Evolutionary conservation across 2,113 vertebrate species (phyloP).

Genomic region (Lates calcarifer): DNA sequence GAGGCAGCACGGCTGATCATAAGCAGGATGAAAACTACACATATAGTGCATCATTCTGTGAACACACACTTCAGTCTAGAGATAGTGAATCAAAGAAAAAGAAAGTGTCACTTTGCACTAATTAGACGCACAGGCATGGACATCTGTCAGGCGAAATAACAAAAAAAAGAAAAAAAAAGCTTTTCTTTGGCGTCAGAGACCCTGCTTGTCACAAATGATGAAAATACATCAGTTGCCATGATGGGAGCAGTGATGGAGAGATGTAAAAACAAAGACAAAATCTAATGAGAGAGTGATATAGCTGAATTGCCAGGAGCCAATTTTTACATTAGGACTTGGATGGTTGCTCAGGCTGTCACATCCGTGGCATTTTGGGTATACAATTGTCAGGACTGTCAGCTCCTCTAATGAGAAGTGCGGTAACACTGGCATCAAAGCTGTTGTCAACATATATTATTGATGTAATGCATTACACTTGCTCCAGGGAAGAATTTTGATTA

Average conservation of each 20-base stretch:
- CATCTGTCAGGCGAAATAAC: constrained; percentile 33
- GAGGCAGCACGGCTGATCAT: constrained; percentile 43
- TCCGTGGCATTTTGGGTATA: neutral
- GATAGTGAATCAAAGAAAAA: constrained; percentile 25
- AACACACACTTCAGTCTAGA: constrained; percentile 6
- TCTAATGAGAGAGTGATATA: constrained; percentile 32
- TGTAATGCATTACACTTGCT: neutral
- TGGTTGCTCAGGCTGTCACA: constrained; percentile 37
- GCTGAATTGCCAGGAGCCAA: constrained; percentile 1
- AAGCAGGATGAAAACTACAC: constrained; percentile 26
- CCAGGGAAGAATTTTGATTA: constrained; percentile 7
- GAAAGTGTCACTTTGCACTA: constrained; percentile 13
- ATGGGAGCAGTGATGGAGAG: constrained; percentile 21
- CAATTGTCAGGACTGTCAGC: constrained; percentile 15
- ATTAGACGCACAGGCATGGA: constrained; percentile 20
- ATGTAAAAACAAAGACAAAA: neutral
- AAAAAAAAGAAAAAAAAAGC: neutral
- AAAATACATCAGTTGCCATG: constrained; percentile 31
- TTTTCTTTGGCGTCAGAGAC: constrained; percentile 15
- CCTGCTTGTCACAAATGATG: constrained; percentile 32
- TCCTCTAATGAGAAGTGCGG: constrained; percentile 7
- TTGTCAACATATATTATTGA: constrained; percentile 13
- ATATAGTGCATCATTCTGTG: neutral
- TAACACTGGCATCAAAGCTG: constrained; percentile 11
- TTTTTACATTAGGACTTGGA: constrained; percentile 11